Conservation (phyloP, 1,140 invertebrate genomes). For the Formica selysi region DNA sequence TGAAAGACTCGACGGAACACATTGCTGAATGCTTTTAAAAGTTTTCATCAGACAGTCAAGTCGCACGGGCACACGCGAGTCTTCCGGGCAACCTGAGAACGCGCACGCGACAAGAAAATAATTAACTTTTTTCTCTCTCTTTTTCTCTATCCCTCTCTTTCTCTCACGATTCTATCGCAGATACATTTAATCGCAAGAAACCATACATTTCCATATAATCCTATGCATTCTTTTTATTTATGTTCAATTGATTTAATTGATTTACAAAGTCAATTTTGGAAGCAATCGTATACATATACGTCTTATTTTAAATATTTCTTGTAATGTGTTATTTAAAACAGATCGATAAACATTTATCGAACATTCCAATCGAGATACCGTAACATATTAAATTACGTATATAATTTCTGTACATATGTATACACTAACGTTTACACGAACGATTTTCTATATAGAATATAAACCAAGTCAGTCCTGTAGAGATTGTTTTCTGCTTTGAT, state of each 20-base stretch:
- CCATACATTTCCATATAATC: neutral
- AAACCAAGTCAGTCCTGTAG: conserved; percentile 29
- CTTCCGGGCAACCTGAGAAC: conserved; percentile 11
- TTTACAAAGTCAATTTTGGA: neutral
- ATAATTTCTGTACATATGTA: conserved; percentile 28
- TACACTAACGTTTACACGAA: conserved; percentile 21
- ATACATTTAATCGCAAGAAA: conserved; percentile 2
- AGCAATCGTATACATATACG: neutral
- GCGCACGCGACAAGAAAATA: conserved; percentile 42
- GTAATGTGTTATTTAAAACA: neutral
- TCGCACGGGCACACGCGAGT: conserved; percentile 1
- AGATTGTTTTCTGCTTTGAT: conserved; percentile 16
- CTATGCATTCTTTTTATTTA: neutral
- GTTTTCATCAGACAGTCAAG: conserved; percentile 32
- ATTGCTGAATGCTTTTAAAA: conserved; percentile 58
- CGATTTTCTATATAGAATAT: conserved; percentile 22
- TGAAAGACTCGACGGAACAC: conserved; percentile 28
- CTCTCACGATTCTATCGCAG: neutral
- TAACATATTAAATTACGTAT: conserved; percentile 38
- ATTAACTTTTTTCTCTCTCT: conserved; percentile 12
- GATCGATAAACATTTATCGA: conserved; percentile 38
- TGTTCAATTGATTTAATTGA: neutral
- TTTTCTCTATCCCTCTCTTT: neutral
- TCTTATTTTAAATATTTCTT: neutral
- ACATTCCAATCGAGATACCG: conserved; percentile 29